Conservation (phyloP, 2,888 invertebrate species). For the Mesochorus sp. region DNA sequence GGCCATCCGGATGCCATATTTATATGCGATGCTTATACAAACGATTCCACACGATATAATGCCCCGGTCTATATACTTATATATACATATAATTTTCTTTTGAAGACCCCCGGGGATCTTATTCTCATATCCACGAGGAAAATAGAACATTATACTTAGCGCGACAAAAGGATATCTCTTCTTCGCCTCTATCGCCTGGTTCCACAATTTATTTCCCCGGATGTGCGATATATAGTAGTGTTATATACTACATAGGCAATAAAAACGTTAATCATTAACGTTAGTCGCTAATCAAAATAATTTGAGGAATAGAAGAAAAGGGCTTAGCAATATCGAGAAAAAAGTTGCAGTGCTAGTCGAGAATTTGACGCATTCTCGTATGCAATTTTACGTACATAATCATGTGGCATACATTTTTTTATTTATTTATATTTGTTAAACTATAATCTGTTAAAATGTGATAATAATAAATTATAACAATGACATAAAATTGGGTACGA, state of each 20-base stretch:
- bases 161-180: conserved; percentile 1
- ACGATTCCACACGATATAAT: not conserved
- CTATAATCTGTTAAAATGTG: too few relatives aligned
- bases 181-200: not conserved
- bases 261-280: not conserved
- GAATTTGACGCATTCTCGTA: too few relatives aligned
- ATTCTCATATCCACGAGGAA: conserved; percentile 6
- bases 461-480: too few relatives aligned
- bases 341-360: too few relatives aligned
- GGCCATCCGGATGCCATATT: not conserved
- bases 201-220: conserved; percentile 5
- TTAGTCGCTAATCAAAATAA: not conserved
- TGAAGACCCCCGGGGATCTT: not conserved
- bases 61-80: not conserved
- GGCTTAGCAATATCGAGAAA: too few relatives aligned
- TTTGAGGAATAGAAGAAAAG: not conserved
- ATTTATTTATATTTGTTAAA: too few relatives aligned
- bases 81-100: not conserved
- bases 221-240: not conserved
- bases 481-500: too few relatives aligned
- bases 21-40: conserved; percentile 1
- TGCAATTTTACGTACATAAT: too few relatives aligned
- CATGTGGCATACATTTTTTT: too few relatives aligned
- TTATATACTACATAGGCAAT: not conserved
- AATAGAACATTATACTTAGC: conserved; percentile 11